Evolutionary conservation across 2,113 vertebrate species (phyloP).

Genomic region (Corynorhinus townsendii): DNA sequence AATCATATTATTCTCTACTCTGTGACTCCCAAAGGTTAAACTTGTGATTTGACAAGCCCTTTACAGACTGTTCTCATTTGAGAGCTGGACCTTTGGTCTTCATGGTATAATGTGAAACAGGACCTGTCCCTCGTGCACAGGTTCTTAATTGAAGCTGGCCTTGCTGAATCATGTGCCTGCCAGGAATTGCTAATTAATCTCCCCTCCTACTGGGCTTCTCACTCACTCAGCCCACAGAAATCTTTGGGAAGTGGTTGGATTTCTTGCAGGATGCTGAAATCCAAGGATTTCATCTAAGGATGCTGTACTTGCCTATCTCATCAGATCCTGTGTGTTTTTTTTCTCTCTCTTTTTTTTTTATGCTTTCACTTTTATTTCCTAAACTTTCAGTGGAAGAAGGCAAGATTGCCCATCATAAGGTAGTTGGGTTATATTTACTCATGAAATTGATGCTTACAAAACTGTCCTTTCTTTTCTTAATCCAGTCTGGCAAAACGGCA

Average conservation of each 20-base stretch:
- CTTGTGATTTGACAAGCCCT: conserved; percentile 8
- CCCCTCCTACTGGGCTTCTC: conserved; percentile 23
- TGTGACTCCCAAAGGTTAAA: not conserved
- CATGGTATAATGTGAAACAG: not conserved
- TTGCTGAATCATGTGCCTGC: not conserved
- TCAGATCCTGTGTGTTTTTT: not conserved
- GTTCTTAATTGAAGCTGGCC: conserved; percentile 43
- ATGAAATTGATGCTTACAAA: not conserved
- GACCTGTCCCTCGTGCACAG: not conserved
- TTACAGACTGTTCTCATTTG: not conserved
- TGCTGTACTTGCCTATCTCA: not conserved
- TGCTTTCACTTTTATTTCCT: not conserved
- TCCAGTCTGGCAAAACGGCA: not conserved
- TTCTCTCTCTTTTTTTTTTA: no score
- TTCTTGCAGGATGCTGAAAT: conserved; percentile 3
- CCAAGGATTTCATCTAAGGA: no score
- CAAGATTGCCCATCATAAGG: not conserved
- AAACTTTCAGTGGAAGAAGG: not conserved
- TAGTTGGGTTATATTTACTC: not conserved
- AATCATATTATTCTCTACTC: not conserved
- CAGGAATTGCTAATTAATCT: conserved; percentile 43
- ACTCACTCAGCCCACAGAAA: not conserved
- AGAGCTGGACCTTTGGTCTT: not conserved
- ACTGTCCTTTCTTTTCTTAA: not conserved
- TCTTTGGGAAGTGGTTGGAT: conserved; percentile 1